A percentile compares a stretch with the other conserved stretches of the same genome.
These are phyloP conservation scores for Drosophila ambigua DNA, from an alignment of 1,140 invertebrate species.

Conservation along the genomic window DNA sequence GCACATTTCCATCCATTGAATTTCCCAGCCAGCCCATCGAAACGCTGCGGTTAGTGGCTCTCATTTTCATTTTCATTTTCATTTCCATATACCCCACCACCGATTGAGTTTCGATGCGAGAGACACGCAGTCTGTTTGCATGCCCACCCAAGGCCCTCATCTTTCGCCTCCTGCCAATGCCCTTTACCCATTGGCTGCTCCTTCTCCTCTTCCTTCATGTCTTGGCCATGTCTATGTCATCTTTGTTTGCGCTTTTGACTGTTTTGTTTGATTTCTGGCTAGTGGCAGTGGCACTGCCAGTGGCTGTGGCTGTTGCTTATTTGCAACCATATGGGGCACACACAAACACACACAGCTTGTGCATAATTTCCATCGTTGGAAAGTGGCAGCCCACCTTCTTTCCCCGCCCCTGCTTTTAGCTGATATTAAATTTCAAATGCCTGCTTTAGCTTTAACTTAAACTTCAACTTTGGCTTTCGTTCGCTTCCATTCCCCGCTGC, in stretches of 20 bases:
- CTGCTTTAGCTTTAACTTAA: constrained; percentile 8
- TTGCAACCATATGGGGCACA: too few species aligned
- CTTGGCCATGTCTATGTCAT: constrained; percentile 2
- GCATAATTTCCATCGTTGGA: constrained; percentile 21
- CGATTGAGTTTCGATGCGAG: constrained; percentile 8
- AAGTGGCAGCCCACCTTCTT: constrained; percentile 8
- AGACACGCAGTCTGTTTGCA: constrained; percentile 34
- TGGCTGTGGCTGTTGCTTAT: too few species aligned
- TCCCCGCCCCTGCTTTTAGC: neutral
- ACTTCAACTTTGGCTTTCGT: constrained; percentile 4
- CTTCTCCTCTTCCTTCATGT: too few species aligned
- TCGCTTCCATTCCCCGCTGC: neutral
- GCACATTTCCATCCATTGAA: constrained; percentile 25
- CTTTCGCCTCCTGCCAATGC: constrained; percentile 21
- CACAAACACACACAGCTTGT: neutral
- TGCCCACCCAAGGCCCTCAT: neutral
- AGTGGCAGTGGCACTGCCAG: too few species aligned
- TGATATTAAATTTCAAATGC: constrained; percentile 5
- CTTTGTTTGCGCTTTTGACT: constrained; percentile 15
- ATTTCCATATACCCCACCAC: neutral
- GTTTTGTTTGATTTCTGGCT: constrained; percentile 3
- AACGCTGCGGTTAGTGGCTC: constrained; percentile 15
- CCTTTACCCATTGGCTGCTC: constrained; percentile 16
- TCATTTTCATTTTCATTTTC: neutral
- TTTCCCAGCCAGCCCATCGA: neutral